Base-by-base conservation (phyloP, 1,140 invertebrate genomes). In the Pentalonia nigronervosa region DNA sequence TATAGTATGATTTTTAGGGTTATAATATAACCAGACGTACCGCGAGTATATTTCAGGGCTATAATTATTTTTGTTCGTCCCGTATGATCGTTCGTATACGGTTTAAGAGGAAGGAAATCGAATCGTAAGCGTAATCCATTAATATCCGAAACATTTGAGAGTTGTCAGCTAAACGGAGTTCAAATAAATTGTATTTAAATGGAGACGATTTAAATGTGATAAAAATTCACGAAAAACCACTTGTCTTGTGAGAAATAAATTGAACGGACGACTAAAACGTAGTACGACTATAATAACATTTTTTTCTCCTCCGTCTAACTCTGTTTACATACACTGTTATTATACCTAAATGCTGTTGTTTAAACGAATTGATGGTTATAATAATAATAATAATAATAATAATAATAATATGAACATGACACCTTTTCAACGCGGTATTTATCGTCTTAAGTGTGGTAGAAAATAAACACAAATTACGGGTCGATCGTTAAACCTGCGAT, bases 81-180 rank as follows among this genome's bases (percentile, higher is more conserved):
- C n/a, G 7, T 17, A n/a, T n/a, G 14, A n/a, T 76, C 60, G 14
- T n/a, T 76, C 60, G 30, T 76, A 7, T n/a, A 76, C n/a, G 60
- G n/a, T n/a, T 76, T 17, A n/a, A 76, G 60, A n/a, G n/a, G 45
- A 30, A 45, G 25, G 11, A 47, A 47, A 87, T 87, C 45, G 84
- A 87, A 87, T 87, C 36, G 30, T 48, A 47, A 47, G n/a, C 50
- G 53, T 41, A 60, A 45, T 56, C 56, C 89, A 91, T 91, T 91
- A 41, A 91, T 91, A 91, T 60, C 89, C 30, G 89, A 67, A 45
- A 45, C 56, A 1, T 47, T 91, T 56, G 56, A 45, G 90, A 67
- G 34, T 67, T 91, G 90, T 91, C 90, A 67, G 25, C 90, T 36
- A 45, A 91, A 91, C 25, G 14, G 25, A 91, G 90, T 91, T 60